phyloP scores from a whole-genome alignment of 2,113 vertebrate genomes.

The Chionomys nivalis region DNA sequence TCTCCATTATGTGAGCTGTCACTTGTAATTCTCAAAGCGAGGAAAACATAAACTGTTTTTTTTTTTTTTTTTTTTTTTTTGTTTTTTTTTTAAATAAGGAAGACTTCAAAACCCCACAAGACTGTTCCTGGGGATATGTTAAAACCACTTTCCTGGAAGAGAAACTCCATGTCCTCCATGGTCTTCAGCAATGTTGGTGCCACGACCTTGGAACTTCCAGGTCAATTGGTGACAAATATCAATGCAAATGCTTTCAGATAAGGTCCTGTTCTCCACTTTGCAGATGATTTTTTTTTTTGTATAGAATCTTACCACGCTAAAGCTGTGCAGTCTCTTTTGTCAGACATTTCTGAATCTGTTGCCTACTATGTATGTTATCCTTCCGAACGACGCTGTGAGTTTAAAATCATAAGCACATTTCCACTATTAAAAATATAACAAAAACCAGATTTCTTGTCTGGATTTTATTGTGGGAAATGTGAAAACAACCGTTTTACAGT shows the following conservation, averaged over 20 bases:
- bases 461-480: conserved; percentile 84
- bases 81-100: neutral
- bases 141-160: neutral
- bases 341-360: neutral
- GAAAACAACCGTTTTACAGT: conserved; percentile 80
- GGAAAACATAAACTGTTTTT: neutral
- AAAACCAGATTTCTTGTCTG: conserved; percentile 81
- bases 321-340: conserved; percentile 41
- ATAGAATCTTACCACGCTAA: neutral
- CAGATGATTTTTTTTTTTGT: neutral
- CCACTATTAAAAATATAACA: conserved; percentile 82
- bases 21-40: neutral
- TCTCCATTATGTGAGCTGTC: neutral
- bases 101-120: neutral
- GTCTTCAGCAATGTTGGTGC: neutral
- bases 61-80: neutral
- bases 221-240: conserved; percentile 21
- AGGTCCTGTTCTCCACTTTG: neutral
- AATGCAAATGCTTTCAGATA: conserved; percentile 39
- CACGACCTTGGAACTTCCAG: neutral
- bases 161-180: neutral
- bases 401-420: conserved; percentile 81
- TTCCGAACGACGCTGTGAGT: neutral
- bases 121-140: neutral
- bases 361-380: neutral